Percentiles rank a stretch among this genome's conserved stretches.
phyloP scores from a whole-genome alignment of 2,797 vertebrate species.

The Ciconia nigra region DNA sequence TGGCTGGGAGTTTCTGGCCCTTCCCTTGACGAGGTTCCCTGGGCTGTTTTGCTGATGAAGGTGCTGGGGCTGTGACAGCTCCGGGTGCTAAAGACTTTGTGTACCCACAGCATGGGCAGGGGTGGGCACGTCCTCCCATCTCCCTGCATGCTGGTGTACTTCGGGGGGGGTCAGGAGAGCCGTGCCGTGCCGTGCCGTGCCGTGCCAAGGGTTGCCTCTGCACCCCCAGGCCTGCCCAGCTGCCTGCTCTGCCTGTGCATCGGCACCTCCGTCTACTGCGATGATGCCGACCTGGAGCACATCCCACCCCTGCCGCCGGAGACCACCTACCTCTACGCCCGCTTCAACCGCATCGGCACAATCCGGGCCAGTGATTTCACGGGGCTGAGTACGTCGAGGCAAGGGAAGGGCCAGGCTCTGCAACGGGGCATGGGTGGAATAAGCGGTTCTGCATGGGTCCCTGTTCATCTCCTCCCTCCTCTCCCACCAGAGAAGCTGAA shows the following conservation, averaged over 20 bases:
- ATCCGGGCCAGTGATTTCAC: slow-evolving; percentile 73
- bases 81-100: neutral
- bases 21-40: neutral
- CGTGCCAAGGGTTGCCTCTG: neutral
- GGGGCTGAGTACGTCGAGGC: slow-evolving; percentile 72
- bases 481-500: slow-evolving; percentile 76
- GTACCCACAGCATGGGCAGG: neutral
- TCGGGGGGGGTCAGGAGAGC: accelerated
- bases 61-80: neutral
- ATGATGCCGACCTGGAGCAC: slow-evolving; percentile 72
- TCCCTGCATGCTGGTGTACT: neutral
- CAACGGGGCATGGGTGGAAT: accelerated
- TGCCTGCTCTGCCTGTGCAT: slow-evolving; percentile 83
- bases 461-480: neutral
- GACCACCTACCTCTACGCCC: slow-evolving; percentile 79
- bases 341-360: slow-evolving; percentile 79
- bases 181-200: neutral
- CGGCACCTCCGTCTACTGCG: slow-evolving; percentile 82
- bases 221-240: slow-evolving; percentile 76
- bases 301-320: slow-evolving; percentile 78
- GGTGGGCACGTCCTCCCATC: neutral
- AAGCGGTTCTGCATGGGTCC: accelerated
- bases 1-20: neutral
- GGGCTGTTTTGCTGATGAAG: neutral
- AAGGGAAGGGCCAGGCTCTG: neutral